Base-by-base conservation (phyloP, 2,888 invertebrate genomes). In the Philaethria dido region DNA sequence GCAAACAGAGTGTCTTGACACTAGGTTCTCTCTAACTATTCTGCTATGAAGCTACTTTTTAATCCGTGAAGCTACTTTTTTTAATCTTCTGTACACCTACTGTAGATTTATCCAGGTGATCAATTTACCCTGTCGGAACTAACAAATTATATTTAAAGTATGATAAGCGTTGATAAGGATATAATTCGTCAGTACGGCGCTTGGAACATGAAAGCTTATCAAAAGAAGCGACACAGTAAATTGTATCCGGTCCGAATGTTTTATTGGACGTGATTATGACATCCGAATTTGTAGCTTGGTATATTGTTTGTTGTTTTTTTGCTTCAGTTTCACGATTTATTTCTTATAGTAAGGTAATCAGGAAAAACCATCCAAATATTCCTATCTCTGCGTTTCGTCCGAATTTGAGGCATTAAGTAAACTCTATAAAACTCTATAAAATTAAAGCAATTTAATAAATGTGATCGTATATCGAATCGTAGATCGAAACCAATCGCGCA, bases 231-330 rank as follows among this genome's bases (percentile, higher is more conserved):
- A 59, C 59, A 44, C 29, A 39, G 57, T 65, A 65, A 65, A 65
- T 65, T 65, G 64, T 65, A 68, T 70, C 68, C 70, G 68, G 70
- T 68, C 68, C 54, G 60, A 70, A 62, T 47, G 39, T 70, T 70
- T 68, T 68, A 70, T 70, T 65, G 65, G 54, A 61, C 44, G 22
- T 42, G 62, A 66, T 65, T 68, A 61, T 59, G 50, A 50, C 68
- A 68, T 70, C 70, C 70, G 62, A 66, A 66, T 57, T 29, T 47
- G 22, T 22, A 14, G 50, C 11, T 14, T 54, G 13, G 20, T 13
- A 14, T n/a, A n/a, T n/a, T n/a, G 29, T 8, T 29, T 22, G 50
- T 48, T 54, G 6, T 54, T 66, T 22, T 47, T 47, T 39, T 39
- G 9, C 8, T 33, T 33, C 5, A 39, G 6, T 3, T 29, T 29